Evolutionary conservation across 2,797 vertebrate species (phyloP), one percentile per base, ranked within the genome.

Genomic region (Neostethus bicornis): DNA sequence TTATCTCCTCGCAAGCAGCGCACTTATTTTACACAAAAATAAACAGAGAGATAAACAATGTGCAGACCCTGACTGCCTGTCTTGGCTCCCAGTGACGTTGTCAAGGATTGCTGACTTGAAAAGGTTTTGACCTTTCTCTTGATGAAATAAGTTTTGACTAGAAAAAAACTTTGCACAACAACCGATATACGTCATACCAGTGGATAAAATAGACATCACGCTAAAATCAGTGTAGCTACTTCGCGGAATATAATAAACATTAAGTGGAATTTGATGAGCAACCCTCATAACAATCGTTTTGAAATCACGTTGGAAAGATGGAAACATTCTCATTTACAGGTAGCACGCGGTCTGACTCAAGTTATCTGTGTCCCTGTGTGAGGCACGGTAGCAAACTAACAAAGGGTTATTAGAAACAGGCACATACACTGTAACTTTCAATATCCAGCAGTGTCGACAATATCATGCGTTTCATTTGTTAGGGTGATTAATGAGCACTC

Each of bases 401-500:
- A 54, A 38, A 25, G 51, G 45, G 60, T 50, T 61, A 64, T 71
- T 60, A 69, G 64, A 20, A 50, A 35, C 28, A 28, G 19, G 46
- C 5, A 19, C 21, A 34, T 59, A 61, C 28, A 53, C 37, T 61
- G 41, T 34, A 45, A 57, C 45, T 37, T 54, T 66, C 61, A 37
- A 38, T 46, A 68, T 74, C 65, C 54, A 66, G 58, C 76, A 57
- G 61, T 47, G 61, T 69, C 19, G 44, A 47, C 46, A 70, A 63
- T 68, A 69, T 80, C 41, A 49, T 65, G 77, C 62, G 68, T 84
- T 85, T 77, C 69, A 87, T 87, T 86, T 86, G 80, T 86, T 77
- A 66, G 53, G 54, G 70, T 86, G 87, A 91, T 87, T 88, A 89
- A 90, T 87, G 76, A 82, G 68, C 17, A 2, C 51, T 51, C 50